Evolutionary conservation across 1,140 invertebrate species (phyloP).

Genomic region (Leptestheria dahalacensis): DNA sequence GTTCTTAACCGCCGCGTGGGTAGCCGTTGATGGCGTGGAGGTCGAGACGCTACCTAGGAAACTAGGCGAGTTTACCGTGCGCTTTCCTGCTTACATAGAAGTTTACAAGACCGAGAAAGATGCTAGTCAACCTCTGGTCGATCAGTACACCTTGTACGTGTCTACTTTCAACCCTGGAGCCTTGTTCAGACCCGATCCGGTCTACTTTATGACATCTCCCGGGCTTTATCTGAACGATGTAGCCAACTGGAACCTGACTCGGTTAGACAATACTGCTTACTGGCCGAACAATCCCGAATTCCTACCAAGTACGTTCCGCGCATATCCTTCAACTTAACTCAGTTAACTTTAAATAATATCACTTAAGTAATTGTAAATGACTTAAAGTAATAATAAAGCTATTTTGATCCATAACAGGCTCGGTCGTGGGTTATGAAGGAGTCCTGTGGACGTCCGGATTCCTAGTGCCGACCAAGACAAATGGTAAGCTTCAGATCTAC

Average conservation of each 20-base stretch:
- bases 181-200: constrained; percentile 17
- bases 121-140: constrained; percentile 10
- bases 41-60: not conserved
- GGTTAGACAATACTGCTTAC: constrained; percentile 21
- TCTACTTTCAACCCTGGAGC: constrained; percentile 21
- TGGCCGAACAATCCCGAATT: constrained; percentile 26
- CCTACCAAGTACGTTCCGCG: constrained; percentile 23
- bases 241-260: constrained; percentile 20
- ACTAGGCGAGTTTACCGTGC: not conserved
- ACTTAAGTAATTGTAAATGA: not conserved
- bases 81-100: not conserved
- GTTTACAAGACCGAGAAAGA: not conserved
- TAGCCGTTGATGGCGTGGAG: not conserved
- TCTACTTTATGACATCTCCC: constrained; percentile 22
- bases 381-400: not conserved
- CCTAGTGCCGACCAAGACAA: constrained; percentile 29
- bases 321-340: not conserved
- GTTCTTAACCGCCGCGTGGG: not conserved
- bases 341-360: too few species aligned
- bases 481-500: constrained; percentile 28
- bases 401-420: constrained; percentile 7
- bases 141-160: constrained; percentile 23
- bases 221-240: constrained; percentile 21
- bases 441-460: constrained; percentile 29
- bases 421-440: constrained; percentile 22